Conservation (phyloP, 2,888 invertebrate species). For the Glomeris marginata region DNA sequence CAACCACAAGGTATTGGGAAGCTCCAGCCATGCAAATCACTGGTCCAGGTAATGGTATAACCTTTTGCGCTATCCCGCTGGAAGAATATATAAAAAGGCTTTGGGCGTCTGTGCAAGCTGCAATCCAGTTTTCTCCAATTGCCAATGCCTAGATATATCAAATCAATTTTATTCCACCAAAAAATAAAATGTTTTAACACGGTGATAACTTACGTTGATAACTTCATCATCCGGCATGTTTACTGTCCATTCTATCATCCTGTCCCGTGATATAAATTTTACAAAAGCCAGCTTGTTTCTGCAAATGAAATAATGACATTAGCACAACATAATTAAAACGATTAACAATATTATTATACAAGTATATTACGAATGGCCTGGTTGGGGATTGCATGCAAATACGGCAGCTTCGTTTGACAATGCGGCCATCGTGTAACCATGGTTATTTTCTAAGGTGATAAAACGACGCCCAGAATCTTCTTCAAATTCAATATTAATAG, state of each 20-base stretch:
- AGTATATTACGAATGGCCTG: too few relatives aligned
- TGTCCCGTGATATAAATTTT: conserved; percentile 46
- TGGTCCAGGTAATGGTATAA: conserved; percentile 55
- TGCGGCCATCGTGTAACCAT: conserved; percentile 73
- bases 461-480: conserved; percentile 77
- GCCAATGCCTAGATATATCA: conserved; percentile 33
- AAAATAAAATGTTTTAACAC: too few relatives aligned
- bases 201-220: conserved; percentile 47
- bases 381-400: conserved; percentile 42
- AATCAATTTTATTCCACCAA: too few relatives aligned
- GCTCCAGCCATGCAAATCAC: conserved; percentile 50
- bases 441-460: conserved; percentile 72
- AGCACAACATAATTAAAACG: too few relatives aligned
- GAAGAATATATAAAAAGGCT: conserved; percentile 68
- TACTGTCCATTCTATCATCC: conserved; percentile 55
- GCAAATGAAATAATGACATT: too few relatives aligned
- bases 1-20: conserved; percentile 44
- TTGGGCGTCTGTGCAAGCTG: conserved; percentile 56
- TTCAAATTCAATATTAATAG: conserved; percentile 90
- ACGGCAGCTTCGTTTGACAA: conserved; percentile 64
- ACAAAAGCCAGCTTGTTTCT: conserved; percentile 56
- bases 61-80: conserved; percentile 71
- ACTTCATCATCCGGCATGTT: conserved; percentile 65
- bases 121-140: conserved; percentile 52
- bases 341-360: too few relatives aligned